These are phyloP conservation scores for Nysson spinosus DNA, from an alignment of 2,888 invertebrate genomes.

Conservation along the genomic window DNA sequence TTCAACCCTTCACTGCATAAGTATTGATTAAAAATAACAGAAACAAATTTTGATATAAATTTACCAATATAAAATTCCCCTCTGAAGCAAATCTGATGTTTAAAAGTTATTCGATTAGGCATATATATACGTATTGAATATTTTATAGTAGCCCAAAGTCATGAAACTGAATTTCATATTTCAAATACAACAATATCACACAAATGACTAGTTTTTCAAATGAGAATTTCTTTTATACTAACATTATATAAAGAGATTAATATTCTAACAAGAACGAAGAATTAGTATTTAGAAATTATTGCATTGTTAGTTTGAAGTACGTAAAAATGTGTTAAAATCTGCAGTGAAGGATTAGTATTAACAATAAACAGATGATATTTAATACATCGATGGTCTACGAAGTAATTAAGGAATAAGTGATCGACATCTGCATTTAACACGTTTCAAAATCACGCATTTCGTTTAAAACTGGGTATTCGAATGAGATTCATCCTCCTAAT, in stretches of 20 bases:
- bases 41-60: too few relatives aligned
- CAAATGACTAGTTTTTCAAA: neutral
- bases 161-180: too few relatives aligned
- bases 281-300: neutral
- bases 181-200: neutral
- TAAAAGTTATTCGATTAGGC: too few relatives aligned
- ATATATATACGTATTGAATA: too few relatives aligned
- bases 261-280: neutral
- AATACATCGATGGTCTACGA: neutral
- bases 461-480: conserved; percentile 1
- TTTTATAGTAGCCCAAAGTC: too few relatives aligned
- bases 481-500: conserved; percentile 13
- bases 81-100: too few relatives aligned
- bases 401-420: neutral
- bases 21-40: neutral
- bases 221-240: neutral
- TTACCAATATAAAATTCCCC: too few relatives aligned
- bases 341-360: neutral
- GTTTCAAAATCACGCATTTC: neutral
- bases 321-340: too few relatives aligned
- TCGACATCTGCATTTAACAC: conserved; percentile 5
- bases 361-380: neutral
- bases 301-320: neutral
- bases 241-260: neutral
- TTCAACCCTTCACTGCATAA: conserved; percentile 11